phyloP scores from a whole-genome alignment of 2,113 vertebrate genomes.

The Pogona vitticeps region DNA sequence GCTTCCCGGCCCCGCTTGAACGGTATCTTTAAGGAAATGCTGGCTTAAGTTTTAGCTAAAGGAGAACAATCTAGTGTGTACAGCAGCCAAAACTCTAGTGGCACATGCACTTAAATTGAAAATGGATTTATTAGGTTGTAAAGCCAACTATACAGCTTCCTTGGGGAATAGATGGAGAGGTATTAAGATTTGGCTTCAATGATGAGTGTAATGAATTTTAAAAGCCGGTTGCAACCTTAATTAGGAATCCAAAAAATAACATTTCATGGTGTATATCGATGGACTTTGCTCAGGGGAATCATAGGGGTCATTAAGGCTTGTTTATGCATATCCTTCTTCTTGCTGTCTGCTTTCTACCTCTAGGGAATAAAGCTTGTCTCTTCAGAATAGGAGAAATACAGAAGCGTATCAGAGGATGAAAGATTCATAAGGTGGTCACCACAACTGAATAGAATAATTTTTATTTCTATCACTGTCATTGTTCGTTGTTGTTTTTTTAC shows the following conservation, averaged over 20 bases:
- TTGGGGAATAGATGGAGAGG: constrained; percentile 29
- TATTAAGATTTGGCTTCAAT: constrained; percentile 57
- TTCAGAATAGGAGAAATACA: fast-evolving
- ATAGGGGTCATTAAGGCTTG: background rate
- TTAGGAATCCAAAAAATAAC: constrained; percentile 38
- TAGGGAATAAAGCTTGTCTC: background rate
- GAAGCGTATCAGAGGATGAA: fast-evolving
- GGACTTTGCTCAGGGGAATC: constrained; percentile 38
- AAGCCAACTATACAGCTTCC: constrained; percentile 41
- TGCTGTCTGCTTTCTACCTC: background rate
- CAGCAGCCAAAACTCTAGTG: constrained; percentile 10
- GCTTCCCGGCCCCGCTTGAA: background rate
- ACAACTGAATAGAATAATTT: background rate
- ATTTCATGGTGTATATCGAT: constrained; percentile 14
- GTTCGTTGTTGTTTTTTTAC: background rate
- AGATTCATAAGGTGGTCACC: background rate
- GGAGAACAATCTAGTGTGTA: constrained; percentile 46
- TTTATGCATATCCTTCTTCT: constrained; percentile 42
- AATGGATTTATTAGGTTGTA: constrained; percentile 60
- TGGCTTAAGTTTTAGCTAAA: constrained; percentile 27
- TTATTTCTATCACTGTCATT: constrained; percentile 7
- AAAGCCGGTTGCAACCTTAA: constrained; percentile 51
- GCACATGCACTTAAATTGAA: constrained; percentile 62
- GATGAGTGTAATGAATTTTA: constrained; percentile 54
- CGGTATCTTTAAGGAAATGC: background rate